Conservation (phyloP, 2,113 vertebrate genomes). For the Upupa epops region DNA sequence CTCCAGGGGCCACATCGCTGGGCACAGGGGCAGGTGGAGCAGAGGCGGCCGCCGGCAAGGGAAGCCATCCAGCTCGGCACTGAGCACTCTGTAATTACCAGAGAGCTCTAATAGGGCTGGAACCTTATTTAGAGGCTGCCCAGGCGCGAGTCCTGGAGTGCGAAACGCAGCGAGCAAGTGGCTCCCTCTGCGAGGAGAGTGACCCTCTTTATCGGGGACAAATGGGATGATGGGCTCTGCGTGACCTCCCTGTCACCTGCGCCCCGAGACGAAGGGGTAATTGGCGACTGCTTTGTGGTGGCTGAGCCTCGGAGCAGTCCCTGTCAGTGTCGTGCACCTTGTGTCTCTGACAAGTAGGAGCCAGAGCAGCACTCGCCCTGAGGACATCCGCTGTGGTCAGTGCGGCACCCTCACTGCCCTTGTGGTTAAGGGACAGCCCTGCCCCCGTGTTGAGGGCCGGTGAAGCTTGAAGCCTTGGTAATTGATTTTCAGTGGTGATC, state of each 20-base stretch:
- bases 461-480: neutral
- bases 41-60: neutral
- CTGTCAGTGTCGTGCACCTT: neutral
- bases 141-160: slow-evolving; percentile 8
- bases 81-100: neutral
- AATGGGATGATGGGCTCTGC: neutral
- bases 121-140: slow-evolving; percentile 25
- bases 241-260: neutral
- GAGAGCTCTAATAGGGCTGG: slow-evolving; percentile 9
- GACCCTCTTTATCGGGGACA: neutral
- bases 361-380: neutral
- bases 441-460: neutral
- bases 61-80: neutral
- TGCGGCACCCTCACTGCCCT: neutral
- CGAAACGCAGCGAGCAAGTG: slow-evolving; percentile 19
- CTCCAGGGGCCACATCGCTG: neutral
- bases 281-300: neutral
- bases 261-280: neutral
- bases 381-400: neutral
- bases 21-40: neutral
- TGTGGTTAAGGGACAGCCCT: neutral
- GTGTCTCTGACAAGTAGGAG: neutral
- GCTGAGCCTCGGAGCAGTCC: neutral
- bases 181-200: slow-evolving; percentile 25
- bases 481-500: neutral